Base-by-base conservation (phyloP, 2,888 invertebrate genomes). In the Spialia ferax region DNA sequence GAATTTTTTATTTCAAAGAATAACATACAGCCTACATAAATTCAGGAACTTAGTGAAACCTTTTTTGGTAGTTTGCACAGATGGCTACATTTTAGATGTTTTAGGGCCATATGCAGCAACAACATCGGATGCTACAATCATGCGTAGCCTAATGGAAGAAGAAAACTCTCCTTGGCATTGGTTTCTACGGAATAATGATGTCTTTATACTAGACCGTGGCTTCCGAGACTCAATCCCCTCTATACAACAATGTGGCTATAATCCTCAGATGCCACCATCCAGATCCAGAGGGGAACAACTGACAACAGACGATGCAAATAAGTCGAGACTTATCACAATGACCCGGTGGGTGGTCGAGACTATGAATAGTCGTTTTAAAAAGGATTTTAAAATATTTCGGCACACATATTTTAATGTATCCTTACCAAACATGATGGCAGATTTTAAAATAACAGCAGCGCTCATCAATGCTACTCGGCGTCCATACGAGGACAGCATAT, bases 11-110 rank as follows among this genome's bases (percentile, higher is more conserved):
- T 59, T 42, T 60, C 60, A 60, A 60, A 60, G 29, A 18, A 18
- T 26, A 4, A 62, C n/a, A 10, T 63, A 55, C 42, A 74, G 72
- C 52, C 23, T 71, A 13, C 75, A 74, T 48, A 76, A 76, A 69
- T 74, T 68, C 32, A 60, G 64, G n/a, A 76, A 75, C 52, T 45
- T 74, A 1, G 6, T 74, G 20, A 76, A 76, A 70, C 73, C 74
- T 15, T 74, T 76, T 71, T 15, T 76, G 56, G 65, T 76, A 13
- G 71, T 73, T 11, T 69, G 70, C 15, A 45, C 60, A 13, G 70
- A 74, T 69, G 74, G 75, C 13, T 68, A 75, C 55, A 74, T 74
- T 8, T 54, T 73, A 13, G 72, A 74, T 29, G 64, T 72, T 2
- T 54, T 48, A 10, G 71, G 73, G 1, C 73, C 75, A 10, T 70